Evolutionary conservation across 2,113 vertebrate genomes (phyloP).

Genomic region (Gallinago paraguaiae): DNA sequence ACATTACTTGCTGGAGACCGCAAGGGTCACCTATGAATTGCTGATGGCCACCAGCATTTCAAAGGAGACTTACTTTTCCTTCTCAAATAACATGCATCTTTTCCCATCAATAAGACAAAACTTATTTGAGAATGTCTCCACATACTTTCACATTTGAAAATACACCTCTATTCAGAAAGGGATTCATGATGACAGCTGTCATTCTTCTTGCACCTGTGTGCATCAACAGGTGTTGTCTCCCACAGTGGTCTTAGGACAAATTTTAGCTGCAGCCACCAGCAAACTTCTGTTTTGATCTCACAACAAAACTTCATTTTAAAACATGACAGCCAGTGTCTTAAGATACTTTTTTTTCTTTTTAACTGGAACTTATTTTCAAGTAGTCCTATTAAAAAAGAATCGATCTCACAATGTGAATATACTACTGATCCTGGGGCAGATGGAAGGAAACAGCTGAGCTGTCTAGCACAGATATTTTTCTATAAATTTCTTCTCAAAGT

Average conservation of each 20-base stretch:
- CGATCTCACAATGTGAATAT: background rate
- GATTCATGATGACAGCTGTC: background rate
- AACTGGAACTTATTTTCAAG: background rate
- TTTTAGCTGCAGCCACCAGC: background rate
- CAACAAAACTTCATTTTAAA: background rate
- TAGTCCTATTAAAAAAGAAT: background rate
- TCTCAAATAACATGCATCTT: background rate
- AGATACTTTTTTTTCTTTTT: background rate
- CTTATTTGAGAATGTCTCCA: background rate
- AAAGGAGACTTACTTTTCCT: background rate
- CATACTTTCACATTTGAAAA: background rate
- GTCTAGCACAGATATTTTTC: background rate
- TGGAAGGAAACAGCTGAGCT: background rate
- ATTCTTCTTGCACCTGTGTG: background rate
- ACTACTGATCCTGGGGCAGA: background rate
- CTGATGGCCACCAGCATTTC: background rate
- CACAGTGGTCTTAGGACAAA: background rate
- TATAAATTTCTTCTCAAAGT: background rate
- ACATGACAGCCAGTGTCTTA: background rate
- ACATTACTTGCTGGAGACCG: background rate
- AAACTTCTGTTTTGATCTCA: background rate
- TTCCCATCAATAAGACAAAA: background rate
- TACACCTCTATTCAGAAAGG: background rate
- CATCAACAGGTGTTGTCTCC: background rate
- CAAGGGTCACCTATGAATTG: background rate